Base-by-base conservation (phyloP, 2,113 vertebrate genomes). In the Labeo catla region DNA sequence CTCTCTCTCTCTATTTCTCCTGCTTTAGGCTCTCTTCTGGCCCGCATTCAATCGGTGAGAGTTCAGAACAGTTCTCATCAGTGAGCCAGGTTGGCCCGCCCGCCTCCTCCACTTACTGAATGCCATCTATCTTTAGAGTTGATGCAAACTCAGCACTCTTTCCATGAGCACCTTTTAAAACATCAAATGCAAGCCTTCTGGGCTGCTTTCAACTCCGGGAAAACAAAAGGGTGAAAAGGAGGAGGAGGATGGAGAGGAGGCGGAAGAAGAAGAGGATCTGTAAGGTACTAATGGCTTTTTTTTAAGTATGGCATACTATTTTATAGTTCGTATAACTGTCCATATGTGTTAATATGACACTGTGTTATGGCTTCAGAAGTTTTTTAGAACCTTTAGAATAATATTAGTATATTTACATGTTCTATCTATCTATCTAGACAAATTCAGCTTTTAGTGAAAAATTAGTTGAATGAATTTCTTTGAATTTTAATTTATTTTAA, bases 61-160 rank as follows among this genome's bases (percentile, higher is more conserved):
- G 78, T 90, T 89, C 87, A 86, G 85, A 91, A 83, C 76, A 36
- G 70, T 47, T 50, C 89, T 88, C 88, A 84, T 86, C 87, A 87
- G 83, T 45, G 81, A 87, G 65, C 78, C 86, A 79, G 28, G 63
- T 86, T 78, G 83, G 65, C 72, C 80, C 12, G 72, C 65, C 84
- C 63, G 78, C 82, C 86, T 87, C 84, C 86, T 86, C 65, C 83
- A 86, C 86, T 87, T 90, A 80, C 77, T 80, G 77, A 59, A 88
- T 78, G 83, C 86, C 86, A 83, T 86, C 87, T 87, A 73, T 89
- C 87, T 90, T 94, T 92, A 88, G 88, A 90, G 87, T 83, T 88
- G 54, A 86, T 90, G 93, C 93, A 90, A 92, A 92, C 92, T 95
- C 93, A 94, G 93, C 94, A 93, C 66, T 93, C 92, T 89, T 84